phyloP scores from a whole-genome alignment of 1,140 invertebrate species.

The Aphidius ervi region DNA sequence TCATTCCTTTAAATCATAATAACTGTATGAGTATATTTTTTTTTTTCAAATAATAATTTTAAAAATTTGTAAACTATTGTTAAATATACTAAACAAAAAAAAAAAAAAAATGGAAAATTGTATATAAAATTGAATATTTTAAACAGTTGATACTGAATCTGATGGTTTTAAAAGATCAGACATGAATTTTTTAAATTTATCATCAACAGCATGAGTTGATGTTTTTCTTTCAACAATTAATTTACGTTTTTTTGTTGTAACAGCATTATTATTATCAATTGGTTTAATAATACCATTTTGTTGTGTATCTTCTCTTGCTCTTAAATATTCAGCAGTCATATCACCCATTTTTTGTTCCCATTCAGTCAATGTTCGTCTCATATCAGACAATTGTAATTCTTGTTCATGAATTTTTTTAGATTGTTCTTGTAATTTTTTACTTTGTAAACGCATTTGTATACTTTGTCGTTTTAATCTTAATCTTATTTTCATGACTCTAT shows the following conservation, averaged over 20 bases:
- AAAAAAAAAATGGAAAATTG: too few relatives aligned
- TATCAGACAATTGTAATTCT: conserved; percentile 51
- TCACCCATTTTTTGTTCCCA: conserved; percentile 58
- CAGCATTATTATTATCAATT: conserved; percentile 25
- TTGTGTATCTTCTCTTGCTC: conserved; percentile 49
- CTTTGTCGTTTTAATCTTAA: conserved; percentile 44
- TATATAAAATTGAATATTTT: too few relatives aligned
- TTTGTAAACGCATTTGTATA: conserved; percentile 48
- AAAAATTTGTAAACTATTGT: too few relatives aligned
- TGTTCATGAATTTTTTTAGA: conserved; percentile 52
- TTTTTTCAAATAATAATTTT: too few relatives aligned
- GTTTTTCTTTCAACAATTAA: conserved; percentile 47
- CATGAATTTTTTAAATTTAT: conserved; percentile 51
- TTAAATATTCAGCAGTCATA: conserved; percentile 52
- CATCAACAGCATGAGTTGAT: conserved; percentile 41
- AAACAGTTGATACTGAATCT: too few relatives aligned
- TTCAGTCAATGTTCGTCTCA: conserved; percentile 54
- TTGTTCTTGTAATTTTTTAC: conserved; percentile 52
- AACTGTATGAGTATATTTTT: too few relatives aligned
- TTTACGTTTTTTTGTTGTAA: conserved; percentile 45
- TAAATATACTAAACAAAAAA: too few relatives aligned
- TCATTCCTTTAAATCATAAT: too few relatives aligned
- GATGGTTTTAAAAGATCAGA: conserved; percentile 32
- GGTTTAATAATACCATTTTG: conserved; percentile 34
- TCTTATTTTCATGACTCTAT: conserved; percentile 41